Base-by-base conservation (phyloP, 53 echinoderm and acorn worm genomes). In the Echinometra lucunter region DNA sequence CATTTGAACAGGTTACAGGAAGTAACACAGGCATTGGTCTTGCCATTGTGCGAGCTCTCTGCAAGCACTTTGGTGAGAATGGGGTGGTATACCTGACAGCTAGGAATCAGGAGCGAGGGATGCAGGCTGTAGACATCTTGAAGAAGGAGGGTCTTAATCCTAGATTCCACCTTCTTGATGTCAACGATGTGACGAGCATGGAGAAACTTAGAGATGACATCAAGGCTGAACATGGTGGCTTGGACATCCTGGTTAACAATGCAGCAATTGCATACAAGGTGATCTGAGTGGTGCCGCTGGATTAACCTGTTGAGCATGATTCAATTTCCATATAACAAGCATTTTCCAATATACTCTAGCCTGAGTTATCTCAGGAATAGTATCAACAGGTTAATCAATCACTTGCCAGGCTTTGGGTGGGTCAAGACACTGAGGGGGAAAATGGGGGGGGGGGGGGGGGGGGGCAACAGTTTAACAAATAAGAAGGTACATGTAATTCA, bases 21-120 rank as follows among this genome's bases (percentile, higher is more conserved):
- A 89, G 96, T 82, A 97, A 97, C 94, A 95, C 97, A 45, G 98
- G 98, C 55, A 97, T 98, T 63, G 98, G 98, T 17, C 97, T 97
- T 45, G 96, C 95, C 58, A 90, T 90, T 81, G 96, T 98, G 18
- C 70, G 97, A n/a, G 96, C 97, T 2, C 96, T 98, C 42, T 98
- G 98, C 98, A 97, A 96, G 92, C 95, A 97, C 57, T 94, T 98
- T 35, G 92, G 96, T 25, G 55, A 92, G 53, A 92, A 96, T 49
- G 96, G 96, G 25, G 89, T 96, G 15, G 96, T 98, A 34, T 98
- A 98, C 81, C 93, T 98, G 93, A 98, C 98, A 5, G 87, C 98
- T 42, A 94, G 97, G 67, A 96, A 95, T 30, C 96, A 97, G 42
- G 96, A 95, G 53, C 95, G 96, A 63, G 98, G 98, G 34, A 91